Evolutionary conservation across 1,140 invertebrate species (phyloP), one percentile per base, ranked within the genome.

Genomic region (Drosophila ogumai): DNA sequence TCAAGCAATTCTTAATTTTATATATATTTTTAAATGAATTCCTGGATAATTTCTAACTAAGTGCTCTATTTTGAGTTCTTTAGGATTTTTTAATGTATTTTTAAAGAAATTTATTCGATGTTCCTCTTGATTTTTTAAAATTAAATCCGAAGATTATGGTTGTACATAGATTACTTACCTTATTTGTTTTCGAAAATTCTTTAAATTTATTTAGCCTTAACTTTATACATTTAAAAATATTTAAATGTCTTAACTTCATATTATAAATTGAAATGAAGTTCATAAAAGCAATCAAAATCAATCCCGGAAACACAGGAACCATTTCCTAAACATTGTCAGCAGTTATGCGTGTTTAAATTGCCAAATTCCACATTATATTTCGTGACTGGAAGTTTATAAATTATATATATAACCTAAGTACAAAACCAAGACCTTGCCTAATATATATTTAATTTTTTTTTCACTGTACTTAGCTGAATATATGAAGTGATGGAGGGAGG

Each of bases 381-480:
- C 52, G 52, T 55, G 52, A 55, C 52, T 54, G 6, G 3, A 22
- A 38, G 7, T 3, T 13, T 19, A 55, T 55, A 25, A 55, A 38
- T 55, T 38, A 38, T 38, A 55, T 54, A 36, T 15, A 22, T 6
- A 22, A 8, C 4, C 7, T 15, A 22, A 22, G 32, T 38, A 38
- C 4, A 38, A 55, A 55, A 38, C 52, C 32, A 22, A 54, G 32
- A 54, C 50, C 22, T 40, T n/a, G 32, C 12, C 15, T 31, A 19
- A 57, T 57, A 55, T 38, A 63, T 40, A n/a, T 31, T 59, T 59
- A 40, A 13, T 25, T 56, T 56, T 36, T 47, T 25, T 40, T 22
- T 19, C 61, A 28, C 25, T 61, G 61, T 65, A 32, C 38, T 19
- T 34, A 10, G n/a, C 0, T 13, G 13, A 6, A 8, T 10, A 22